A percentile compares a stretch with the other conserved stretches of the same genome.
Evolutionary conservation across 2,888 invertebrate species (phyloP).

Genomic region (Thyatira batis): DNA sequence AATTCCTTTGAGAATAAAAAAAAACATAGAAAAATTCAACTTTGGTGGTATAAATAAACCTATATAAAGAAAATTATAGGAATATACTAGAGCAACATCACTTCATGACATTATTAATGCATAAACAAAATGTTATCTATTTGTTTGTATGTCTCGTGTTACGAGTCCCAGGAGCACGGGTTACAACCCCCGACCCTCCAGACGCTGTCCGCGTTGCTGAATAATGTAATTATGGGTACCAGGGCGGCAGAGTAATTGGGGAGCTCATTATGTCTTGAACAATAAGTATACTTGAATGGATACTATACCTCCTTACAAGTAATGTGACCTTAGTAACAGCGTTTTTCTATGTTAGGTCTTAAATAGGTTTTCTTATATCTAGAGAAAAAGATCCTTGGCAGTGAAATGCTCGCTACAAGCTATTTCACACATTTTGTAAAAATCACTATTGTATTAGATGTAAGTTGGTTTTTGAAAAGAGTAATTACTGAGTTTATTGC

Average conservation of each 20-base stretch:
- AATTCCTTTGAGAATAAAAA: background rate
- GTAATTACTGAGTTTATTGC: too few relatives aligned
- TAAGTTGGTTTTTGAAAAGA: too few relatives aligned
- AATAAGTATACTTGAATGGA: too few relatives aligned
- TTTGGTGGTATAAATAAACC: background rate
- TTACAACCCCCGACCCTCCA: slow-evolving; percentile 38
- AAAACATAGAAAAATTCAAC: too few relatives aligned
- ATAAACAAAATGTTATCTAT: slow-evolving; percentile 66
- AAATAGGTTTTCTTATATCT: too few relatives aligned
- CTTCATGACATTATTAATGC: slow-evolving; percentile 54
- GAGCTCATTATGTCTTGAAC: background rate
- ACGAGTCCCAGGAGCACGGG: slow-evolving; percentile 58
- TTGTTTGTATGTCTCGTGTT: slow-evolving; percentile 60
- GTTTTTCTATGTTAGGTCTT: too few relatives aligned
- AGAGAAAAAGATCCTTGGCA: too few relatives aligned
- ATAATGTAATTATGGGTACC: slow-evolving; percentile 34
- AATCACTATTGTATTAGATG: too few relatives aligned
- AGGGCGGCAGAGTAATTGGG: background rate
- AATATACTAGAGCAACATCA: slow-evolving; percentile 9
- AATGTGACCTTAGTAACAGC: too few relatives aligned
- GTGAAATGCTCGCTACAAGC: too few relatives aligned
- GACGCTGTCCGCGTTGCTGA: slow-evolving; percentile 18
- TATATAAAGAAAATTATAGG: background rate
- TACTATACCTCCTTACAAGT: too few relatives aligned
- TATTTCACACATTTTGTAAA: too few relatives aligned